phyloP scores from a whole-genome alignment of 2,797 vertebrate species.

The Pseudomugil tenellus region DNA sequence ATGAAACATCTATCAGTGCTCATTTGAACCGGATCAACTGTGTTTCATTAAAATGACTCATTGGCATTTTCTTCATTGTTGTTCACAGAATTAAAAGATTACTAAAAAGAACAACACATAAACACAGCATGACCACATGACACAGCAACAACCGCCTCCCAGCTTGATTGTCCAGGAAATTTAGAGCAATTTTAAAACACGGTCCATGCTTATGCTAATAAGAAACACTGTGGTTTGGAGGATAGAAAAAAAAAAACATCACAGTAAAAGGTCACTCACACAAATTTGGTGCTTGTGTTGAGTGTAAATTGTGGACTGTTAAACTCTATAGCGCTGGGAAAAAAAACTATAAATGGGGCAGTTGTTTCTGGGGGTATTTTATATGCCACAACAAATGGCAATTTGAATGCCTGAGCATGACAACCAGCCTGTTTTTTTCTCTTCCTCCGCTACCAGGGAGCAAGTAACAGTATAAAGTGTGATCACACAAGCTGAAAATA shows the following conservation, averaged over 20 bases:
- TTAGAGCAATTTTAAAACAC: conserved; percentile 46
- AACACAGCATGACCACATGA: conserved; percentile 10
- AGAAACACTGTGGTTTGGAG: conserved; percentile 12
- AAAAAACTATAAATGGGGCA: conserved; percentile 65
- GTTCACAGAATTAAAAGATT: conserved; percentile 37
- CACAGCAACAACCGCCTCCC: conserved; percentile 17
- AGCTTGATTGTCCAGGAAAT: conserved; percentile 40
- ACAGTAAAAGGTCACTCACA: conserved; percentile 58
- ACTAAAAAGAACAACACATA: conserved; percentile 30
- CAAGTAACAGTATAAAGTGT: conserved; percentile 48
- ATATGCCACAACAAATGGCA: conserved; percentile 66
- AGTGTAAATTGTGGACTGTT: conserved; percentile 59
- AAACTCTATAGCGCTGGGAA: conserved; percentile 52
- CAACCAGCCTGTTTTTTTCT: conserved; percentile 45
- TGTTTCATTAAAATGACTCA: conserved; percentile 67
- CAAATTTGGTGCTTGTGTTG: conserved; percentile 61
- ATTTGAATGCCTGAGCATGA: conserved; percentile 67
- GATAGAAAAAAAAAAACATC: conserved; percentile 5
- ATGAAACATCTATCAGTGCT: conserved; percentile 74
- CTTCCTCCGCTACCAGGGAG: conserved; percentile 51
- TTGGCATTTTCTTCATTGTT: conserved; percentile 52
- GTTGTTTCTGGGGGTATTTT: conserved; percentile 69
- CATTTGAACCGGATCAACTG: conserved; percentile 59
- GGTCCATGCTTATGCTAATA: conserved; percentile 42
- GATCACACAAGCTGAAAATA: conserved; percentile 61